Evolutionary conservation across 1,140 invertebrate species (phyloP), one percentile per base, ranked within the genome.

Genomic region (Carcinoscorpius rotundicauda): DNA sequence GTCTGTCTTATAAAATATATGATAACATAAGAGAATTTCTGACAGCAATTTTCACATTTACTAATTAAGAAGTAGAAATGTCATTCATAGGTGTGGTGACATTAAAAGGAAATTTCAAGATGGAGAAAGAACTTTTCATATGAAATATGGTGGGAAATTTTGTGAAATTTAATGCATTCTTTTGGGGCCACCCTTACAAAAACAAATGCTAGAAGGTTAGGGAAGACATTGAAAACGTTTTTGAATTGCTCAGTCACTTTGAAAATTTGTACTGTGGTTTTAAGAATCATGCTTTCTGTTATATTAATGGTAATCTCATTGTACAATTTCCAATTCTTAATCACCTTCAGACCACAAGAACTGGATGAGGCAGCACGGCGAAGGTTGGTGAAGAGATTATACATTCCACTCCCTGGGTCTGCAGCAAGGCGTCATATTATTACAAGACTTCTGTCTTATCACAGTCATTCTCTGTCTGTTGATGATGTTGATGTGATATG

Each of bases 331-430:
- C 60, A 55, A 8, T 55, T 8, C 6, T 55, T 55, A 55, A 29
- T 29, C 29, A 29, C 29, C 29, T 29, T 29, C 29, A 76, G 81
- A 64, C 82, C 82, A 6, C 91, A 96, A 75, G 95, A 98, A 77
- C 78, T 98, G 51, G 95, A 98, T 73, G 93, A 94, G 79, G 93
- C 93, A 58, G 91, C 90, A 0, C 75, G 93, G 55, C 72, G 83
- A 71, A 82, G 95, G 67, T 98, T 98, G 76, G 87, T 93, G 0
- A 98, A 97, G 78, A 82, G 94, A 64, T 87, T 98, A 11, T 98
- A 97, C 77, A 93, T 98, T 49, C 86, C 89, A 49, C 79, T 98
- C 63, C 95, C 95, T 3, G 89, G 95, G 75, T 73, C 79, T 61
- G 80, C 81, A 48, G 95, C 93, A 3, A 82, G 95, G 67, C 80